Percentiles rank a stretch among this genome's conserved stretches.
Conservation (phyloP, 2,797 vertebrate species). For the Falco biarmicus region DNA sequence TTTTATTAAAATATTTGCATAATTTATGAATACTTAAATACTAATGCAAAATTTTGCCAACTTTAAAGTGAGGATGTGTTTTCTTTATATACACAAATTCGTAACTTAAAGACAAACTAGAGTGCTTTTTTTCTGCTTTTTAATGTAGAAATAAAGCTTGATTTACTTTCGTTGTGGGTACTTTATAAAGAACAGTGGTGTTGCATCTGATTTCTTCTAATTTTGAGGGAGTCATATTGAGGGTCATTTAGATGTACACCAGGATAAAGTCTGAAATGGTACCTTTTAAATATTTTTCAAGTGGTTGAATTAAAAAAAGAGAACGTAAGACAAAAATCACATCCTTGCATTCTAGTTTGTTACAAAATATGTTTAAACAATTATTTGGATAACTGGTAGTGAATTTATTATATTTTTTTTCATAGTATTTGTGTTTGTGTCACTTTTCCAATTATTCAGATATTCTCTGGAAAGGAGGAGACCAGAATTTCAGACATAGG, state of each 20-base stretch:
- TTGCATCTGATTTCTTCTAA: not conserved
- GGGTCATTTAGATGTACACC: not conserved
- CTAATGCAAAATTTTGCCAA: constrained; percentile 20
- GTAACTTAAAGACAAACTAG: constrained; percentile 20
- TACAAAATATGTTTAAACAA: not conserved
- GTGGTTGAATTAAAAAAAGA: not conserved
- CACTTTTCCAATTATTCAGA: not conserved
- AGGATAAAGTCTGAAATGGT: not conserved
- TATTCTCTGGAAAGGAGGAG: not conserved
- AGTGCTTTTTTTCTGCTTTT: not conserved
- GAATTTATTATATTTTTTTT: not conserved
- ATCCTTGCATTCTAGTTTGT: not conserved
- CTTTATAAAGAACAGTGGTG: not conserved
- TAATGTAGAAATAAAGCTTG: not conserved
- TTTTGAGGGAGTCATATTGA: not conserved
- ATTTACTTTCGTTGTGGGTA: not conserved
- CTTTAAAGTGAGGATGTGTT: constrained; percentile 9
- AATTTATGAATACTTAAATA: constrained; percentile 35
- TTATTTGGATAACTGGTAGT: not conserved
- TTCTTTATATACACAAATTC: constrained; percentile 16
- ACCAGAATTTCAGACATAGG: not conserved
- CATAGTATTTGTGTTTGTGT: not conserved
- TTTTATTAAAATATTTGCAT: constrained; percentile 60
- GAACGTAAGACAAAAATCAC: not conserved
- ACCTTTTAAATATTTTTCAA: not conserved